Evolutionary conservation across 2,797 vertebrate species (phyloP), one percentile per base, ranked within the genome.

Genomic region (Siniperca obscura): DNA sequence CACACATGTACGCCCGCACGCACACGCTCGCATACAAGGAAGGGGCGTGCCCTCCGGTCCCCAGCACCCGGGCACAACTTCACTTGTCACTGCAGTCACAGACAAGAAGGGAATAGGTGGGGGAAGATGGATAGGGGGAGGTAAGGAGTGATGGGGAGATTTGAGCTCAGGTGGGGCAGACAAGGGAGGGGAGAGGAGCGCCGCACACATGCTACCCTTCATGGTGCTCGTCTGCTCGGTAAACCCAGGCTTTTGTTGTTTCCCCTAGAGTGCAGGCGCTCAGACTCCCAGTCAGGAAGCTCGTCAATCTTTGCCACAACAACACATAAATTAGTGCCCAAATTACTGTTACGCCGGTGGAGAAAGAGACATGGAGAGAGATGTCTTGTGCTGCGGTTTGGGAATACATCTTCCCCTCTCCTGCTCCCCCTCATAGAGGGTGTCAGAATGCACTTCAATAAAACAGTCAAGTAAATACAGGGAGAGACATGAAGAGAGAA

Each of bases 311-410:
- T 93, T 90, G 91, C 92, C 94, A 93, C 86, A 91, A 92, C 93
- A 91, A 80, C 86, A 92, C 92, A 94, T 95, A 95, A 95, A 96
- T 95, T 95, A 95, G 92, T 93, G 86, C 90, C 92, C 92, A 93
- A 95, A 95, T 95, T 94, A 93, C 89, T 91, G 87, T 89, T 90
- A 85, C 79, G 71, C 90, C n/a, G 80, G 87, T 90, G 87, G 89
- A 91, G 87, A 84, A 83, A 78, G 84, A 88, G 84, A 86, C 79
- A 77, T 38, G 75, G 91, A 90, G 87, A 87, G 87, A 90, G 83
- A 92, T 80, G 91, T 94, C 87, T 92, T 86, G 83, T 56, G 81
- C 69, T 82, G 88, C 64, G 86, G 84, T 90, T 92, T 90, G 92
- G 92, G 93, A 92, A 94, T 92, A 92, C 77, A 74, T 86, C 82